These are phyloP conservation scores for Caenorhabditis afra DNA, from an alignment of 2,888 invertebrate genomes.

Conservation along the genomic window DNA sequence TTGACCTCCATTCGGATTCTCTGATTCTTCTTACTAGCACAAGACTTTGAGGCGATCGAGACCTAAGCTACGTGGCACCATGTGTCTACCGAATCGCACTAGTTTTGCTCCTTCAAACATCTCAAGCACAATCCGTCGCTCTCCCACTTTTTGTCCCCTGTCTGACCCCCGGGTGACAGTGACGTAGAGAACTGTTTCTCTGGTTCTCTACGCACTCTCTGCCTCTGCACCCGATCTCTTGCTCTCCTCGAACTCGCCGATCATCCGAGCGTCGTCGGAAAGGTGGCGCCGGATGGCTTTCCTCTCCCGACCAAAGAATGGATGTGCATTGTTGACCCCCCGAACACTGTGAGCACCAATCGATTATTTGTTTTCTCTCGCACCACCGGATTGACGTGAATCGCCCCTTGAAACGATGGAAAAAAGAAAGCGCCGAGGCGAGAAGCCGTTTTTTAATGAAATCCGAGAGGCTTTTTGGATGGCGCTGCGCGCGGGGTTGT, in stretches of 20 bases:
- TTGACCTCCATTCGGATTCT: too few species aligned
- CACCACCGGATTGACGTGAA: conserved; percentile 54
- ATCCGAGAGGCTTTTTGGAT: conserved; percentile 27
- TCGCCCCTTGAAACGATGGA: conserved; percentile 29
- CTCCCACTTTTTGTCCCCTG: neutral
- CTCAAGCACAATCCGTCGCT: too few species aligned
- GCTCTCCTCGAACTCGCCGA: neutral
- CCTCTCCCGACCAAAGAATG: conserved; percentile 37
- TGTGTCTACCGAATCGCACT: too few species aligned
- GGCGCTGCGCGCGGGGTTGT: conserved; percentile 25
- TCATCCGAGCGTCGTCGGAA: conserved; percentile 21
- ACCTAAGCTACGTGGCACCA: too few species aligned
- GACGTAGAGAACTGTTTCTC: conserved; percentile 1
- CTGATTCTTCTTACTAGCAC: too few species aligned
- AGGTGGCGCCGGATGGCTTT: conserved; percentile 22
- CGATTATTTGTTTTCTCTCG: conserved; percentile 50
- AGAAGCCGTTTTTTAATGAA: conserved; percentile 49
- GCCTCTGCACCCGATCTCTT: neutral
- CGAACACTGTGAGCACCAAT: conserved; percentile 13
- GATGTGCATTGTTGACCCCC: conserved; percentile 45
- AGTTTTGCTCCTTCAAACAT: too few species aligned
- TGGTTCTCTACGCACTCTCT: neutral
- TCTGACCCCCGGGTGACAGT: neutral
- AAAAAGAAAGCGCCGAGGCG: neutral
- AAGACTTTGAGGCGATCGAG: too few species aligned